phyloP scores from a whole-genome alignment of 2,113 vertebrate species.

The Psammodynastes pulverulentus region DNA sequence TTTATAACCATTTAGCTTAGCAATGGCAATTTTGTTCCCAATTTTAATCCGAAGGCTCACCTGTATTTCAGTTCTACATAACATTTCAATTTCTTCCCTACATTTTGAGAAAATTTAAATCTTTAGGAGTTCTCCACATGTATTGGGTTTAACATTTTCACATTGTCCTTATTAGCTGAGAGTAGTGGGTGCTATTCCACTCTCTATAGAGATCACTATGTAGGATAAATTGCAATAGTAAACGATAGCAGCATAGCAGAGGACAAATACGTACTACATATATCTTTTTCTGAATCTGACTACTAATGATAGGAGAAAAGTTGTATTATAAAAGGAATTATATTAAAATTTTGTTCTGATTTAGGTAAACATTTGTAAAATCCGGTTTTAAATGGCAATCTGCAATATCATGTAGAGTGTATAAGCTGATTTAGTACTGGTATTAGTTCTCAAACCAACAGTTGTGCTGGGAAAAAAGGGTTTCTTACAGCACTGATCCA shows the following conservation, averaged over 20 bases:
- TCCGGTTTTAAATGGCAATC: background rate
- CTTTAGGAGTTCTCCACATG: background rate
- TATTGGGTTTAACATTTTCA: background rate
- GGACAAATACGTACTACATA: background rate
- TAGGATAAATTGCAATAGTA: background rate
- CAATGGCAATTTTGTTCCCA: background rate
- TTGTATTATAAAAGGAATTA: background rate
- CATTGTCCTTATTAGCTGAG: background rate
- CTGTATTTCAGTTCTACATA: background rate
- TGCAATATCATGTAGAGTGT: background rate
- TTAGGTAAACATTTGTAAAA: background rate
- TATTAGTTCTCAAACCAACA: slow-evolving; percentile 48
- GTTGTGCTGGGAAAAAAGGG: slow-evolving; percentile 41
- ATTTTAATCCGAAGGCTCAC: background rate
- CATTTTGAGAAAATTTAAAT: background rate
- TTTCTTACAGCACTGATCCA: slow-evolving; percentile 88
- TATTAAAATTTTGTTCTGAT: background rate
- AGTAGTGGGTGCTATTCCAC: background rate
- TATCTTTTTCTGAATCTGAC: background rate
- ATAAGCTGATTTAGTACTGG: background rate
- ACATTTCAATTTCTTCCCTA: background rate
- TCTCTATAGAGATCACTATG: background rate
- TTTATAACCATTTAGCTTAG: background rate
- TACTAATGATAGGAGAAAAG: background rate
- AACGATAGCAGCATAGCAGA: background rate